phyloP scores from a whole-genome alignment of 1,140 invertebrate genomes.

The Drosophila suzukii region DNA sequence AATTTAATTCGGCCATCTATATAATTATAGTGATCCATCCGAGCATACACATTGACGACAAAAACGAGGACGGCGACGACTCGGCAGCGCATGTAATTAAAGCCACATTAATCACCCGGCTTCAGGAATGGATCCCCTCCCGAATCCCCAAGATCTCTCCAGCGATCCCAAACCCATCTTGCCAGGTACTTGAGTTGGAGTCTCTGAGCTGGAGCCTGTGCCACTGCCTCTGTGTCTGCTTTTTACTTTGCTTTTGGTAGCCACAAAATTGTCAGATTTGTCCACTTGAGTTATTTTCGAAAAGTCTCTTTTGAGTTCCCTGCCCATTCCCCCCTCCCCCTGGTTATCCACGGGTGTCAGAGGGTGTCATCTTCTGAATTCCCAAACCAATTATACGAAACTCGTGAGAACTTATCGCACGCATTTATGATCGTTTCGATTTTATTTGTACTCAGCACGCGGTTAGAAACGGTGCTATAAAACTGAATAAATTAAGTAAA shows the following conservation, averaged over 20 bases:
- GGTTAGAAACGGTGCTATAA: slow-evolving; percentile 33
- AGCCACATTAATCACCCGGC: slow-evolving; percentile 79
- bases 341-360: slow-evolving; percentile 14
- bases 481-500: slow-evolving; percentile 74
- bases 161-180: slow-evolving; percentile 1
- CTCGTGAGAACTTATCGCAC: slow-evolving; percentile 72
- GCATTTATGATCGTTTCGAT: slow-evolving; percentile 46
- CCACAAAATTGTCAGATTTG: slow-evolving; percentile 83
- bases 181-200: slow-evolving; percentile 57
- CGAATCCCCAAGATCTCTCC: slow-evolving; percentile 3
- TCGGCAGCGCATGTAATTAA: slow-evolving; percentile 80
- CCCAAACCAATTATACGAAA: slow-evolving; percentile 77
- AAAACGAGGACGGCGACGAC: slow-evolving; percentile 56
- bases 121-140: slow-evolving; percentile 6
- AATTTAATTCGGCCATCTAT: slow-evolving; percentile 83
- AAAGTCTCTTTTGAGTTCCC: slow-evolving; percentile 45
- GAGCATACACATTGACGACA: slow-evolving; percentile 80
- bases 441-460: slow-evolving; percentile 77
- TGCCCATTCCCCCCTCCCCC: not conserved
- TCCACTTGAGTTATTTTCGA: slow-evolving; percentile 82
- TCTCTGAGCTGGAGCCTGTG: slow-evolving; percentile 23
- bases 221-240: slow-evolving; percentile 38
- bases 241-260: slow-evolving; percentile 68
- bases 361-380: slow-evolving; percentile 69
- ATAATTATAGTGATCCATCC: slow-evolving; percentile 82